Evolutionary conservation across 2,888 invertebrate genomes (phyloP).

Genomic region (Phlogophora meticulosa): DNA sequence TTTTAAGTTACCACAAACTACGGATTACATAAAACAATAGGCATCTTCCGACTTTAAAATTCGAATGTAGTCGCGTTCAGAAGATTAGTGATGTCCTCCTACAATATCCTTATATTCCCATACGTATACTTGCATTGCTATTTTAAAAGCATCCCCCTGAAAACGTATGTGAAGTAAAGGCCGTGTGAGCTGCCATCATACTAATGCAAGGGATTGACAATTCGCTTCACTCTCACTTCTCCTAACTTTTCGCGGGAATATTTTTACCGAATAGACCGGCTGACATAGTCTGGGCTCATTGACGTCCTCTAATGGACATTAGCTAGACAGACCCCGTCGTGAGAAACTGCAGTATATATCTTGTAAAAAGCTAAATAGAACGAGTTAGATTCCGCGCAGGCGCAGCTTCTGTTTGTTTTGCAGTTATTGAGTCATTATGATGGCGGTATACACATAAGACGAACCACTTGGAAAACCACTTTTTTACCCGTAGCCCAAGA

Average conservation of each 20-base stretch:
- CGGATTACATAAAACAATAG: not conserved
- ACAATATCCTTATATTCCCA: not conserved
- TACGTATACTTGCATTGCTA: no score
- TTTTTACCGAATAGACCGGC: no score
- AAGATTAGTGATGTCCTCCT: not conserved
- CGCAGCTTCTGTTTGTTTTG: slow-evolving; percentile 52
- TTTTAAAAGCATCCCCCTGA: no score
- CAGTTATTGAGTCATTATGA: slow-evolving; percentile 58
- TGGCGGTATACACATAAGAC: slow-evolving; percentile 32
- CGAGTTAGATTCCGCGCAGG: slow-evolving; percentile 52
- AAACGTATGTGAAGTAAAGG: no score
- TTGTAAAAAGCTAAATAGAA: slow-evolving; percentile 58
- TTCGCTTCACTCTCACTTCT: no score
- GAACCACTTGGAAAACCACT: slow-evolving; percentile 29
- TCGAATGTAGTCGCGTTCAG: no score
- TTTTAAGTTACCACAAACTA: not conserved
- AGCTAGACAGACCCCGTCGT: slow-evolving; percentile 17
- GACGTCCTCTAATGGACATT: slow-evolving; percentile 25
- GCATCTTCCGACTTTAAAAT: not conserved
- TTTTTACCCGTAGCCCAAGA: slow-evolving; percentile 27
- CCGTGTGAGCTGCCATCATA: no score
- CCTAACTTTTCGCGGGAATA: no score
- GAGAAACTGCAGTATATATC: slow-evolving; percentile 31
- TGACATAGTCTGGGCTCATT: slow-evolving; percentile 10
- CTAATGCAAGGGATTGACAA: no score